phyloP scores from a whole-genome alignment of 2,113 vertebrate genomes.

The Zosterops hypoxanthus region DNA sequence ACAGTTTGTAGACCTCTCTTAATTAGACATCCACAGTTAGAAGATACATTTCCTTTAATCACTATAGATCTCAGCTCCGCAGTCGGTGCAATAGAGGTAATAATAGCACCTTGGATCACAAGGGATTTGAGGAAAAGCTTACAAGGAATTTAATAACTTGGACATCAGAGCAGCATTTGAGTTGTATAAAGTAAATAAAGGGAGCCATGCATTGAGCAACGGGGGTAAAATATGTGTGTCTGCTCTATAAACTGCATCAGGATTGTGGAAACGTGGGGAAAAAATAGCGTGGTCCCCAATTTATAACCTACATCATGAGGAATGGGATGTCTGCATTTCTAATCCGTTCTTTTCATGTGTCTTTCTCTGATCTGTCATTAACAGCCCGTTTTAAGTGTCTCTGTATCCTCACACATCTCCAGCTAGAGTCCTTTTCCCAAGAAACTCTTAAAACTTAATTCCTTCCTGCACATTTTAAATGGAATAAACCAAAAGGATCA shows the following conservation, averaged over 20 bases:
- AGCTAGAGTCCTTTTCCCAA: background rate
- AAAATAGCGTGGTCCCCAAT: background rate
- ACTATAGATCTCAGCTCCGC: background rate
- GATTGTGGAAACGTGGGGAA: background rate
- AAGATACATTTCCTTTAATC: constrained; percentile 55
- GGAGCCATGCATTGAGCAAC: background rate
- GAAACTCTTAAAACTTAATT: background rate
- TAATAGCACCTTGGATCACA: constrained; percentile 24
- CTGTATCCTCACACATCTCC: background rate
- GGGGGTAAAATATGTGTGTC: background rate
- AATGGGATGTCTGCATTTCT: background rate
- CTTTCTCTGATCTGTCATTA: background rate
- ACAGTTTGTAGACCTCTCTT: constrained; percentile 40
- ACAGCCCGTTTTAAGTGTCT: background rate
- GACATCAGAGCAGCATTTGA: background rate
- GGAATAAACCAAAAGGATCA: background rate
- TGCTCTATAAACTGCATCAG: background rate
- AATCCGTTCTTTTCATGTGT: background rate
- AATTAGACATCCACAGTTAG: constrained; percentile 49
- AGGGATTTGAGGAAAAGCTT: constrained; percentile 26
- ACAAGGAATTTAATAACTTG: constrained; percentile 34
- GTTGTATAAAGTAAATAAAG: constrained; percentile 5
- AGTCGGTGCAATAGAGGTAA: background rate
- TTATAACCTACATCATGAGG: background rate
- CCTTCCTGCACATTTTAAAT: background rate